Conservation (phyloP, 2,113 vertebrate species). For the Aix galericulata region DNA sequence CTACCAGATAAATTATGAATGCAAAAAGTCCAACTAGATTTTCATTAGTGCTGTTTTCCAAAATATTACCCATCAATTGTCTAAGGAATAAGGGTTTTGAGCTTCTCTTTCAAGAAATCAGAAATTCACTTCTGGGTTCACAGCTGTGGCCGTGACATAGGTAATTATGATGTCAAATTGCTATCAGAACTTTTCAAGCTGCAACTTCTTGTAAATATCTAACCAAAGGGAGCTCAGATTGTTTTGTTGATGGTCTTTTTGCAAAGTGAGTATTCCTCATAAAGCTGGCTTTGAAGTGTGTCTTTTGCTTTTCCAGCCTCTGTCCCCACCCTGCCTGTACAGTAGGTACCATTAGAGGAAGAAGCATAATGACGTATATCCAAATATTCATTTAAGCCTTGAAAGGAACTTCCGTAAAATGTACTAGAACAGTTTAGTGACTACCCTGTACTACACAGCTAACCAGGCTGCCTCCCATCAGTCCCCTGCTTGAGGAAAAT, state of each 20-base stretch:
- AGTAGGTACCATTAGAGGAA: not conserved
- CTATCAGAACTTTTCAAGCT: not conserved
- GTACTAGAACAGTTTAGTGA: not conserved
- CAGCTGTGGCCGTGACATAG: not conserved
- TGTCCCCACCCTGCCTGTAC: no score
- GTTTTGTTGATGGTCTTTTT: not conserved
- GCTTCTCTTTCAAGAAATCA: not conserved
- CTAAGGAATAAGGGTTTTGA: not conserved
- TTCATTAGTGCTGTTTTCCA: not conserved
- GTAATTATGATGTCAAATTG: constrained; percentile 4
- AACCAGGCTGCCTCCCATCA: not conserved
- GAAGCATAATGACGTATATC: not conserved
- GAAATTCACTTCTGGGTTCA: not conserved
- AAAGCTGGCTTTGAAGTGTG: not conserved
- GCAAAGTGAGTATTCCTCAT: not conserved
- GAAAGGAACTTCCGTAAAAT: not conserved
- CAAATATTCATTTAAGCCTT: not conserved
- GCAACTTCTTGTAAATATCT: not conserved
- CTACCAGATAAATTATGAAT: not conserved
- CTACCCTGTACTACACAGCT: not conserved
- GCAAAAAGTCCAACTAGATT: not conserved
- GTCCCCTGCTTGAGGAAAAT: not conserved
- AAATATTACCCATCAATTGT: not conserved
- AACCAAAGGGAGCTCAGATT: not conserved
- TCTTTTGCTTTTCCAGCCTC: not conserved